These are phyloP conservation scores for Umimayanthus chanpuru DNA, from an alignment of 92 coral and sea anemone genomes.

Conservation along the genomic window DNA sequence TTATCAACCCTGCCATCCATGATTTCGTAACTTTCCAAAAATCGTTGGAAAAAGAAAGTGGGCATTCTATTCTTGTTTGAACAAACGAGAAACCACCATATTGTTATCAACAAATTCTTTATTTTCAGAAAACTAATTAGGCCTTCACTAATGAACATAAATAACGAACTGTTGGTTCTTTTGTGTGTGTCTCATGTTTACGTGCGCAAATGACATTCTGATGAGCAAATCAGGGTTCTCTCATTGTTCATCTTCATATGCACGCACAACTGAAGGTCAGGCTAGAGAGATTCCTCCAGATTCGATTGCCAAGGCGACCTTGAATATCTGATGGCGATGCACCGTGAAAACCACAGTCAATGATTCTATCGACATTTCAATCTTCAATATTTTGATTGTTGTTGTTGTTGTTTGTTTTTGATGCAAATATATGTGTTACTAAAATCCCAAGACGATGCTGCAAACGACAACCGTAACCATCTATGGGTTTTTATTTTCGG, in stretches of 20 bases:
- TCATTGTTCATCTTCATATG: background rate
- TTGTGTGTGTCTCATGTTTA: slow-evolving; percentile 17
- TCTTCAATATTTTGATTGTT: background rate
- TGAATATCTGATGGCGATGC: background rate
- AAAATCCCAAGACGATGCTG: background rate
- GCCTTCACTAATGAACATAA: background rate
- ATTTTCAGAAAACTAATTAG: background rate
- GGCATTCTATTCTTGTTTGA: background rate
- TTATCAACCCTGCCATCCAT: background rate
- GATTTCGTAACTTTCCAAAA: background rate
- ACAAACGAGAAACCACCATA: background rate
- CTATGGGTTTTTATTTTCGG: background rate
- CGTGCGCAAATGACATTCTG: slow-evolving; percentile 19
- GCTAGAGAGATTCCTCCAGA: background rate
- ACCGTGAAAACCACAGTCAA: background rate
- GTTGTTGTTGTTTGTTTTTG: slow-evolving; percentile 21
- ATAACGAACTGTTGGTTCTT: background rate
- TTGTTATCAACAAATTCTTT: background rate
- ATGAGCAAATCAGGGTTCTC: background rate
- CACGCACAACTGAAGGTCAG: background rate
- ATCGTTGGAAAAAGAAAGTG: background rate
- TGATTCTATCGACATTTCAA: background rate
- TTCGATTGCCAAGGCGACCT: slow-evolving; percentile 16
- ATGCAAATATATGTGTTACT: background rate
- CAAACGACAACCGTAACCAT: background rate